phyloP scores from a whole-genome alignment of 2,113 vertebrate genomes.

The Syngnathoides biaculeatus region DNA sequence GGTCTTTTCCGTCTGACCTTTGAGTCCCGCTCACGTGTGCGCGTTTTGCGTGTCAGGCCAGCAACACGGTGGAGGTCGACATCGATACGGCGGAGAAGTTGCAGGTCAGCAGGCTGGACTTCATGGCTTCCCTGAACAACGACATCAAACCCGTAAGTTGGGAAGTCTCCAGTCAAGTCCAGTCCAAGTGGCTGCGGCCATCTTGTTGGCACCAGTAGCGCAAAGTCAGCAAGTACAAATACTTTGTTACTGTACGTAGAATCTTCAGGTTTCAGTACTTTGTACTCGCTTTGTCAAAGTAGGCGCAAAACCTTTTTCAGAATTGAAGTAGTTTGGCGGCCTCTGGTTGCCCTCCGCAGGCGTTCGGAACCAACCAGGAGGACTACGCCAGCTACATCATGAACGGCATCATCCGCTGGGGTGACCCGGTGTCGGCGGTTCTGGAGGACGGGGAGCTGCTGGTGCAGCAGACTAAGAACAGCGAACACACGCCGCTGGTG shows the following conservation, averaged over 20 bases:
- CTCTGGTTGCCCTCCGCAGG: constrained; percentile 63
- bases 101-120: constrained; percentile 86
- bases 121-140: constrained; percentile 90
- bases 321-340: too few relatives aligned
- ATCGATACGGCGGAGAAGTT: constrained; percentile 96
- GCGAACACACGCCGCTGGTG: constrained; percentile 92
- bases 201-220: too few relatives aligned
- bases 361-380: constrained; percentile 96
- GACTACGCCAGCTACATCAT: constrained; percentile 96
- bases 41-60: constrained; percentile 75
- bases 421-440: constrained; percentile 88
- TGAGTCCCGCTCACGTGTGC: constrained; percentile 2
- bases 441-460: constrained; percentile 93
- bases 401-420: constrained; percentile 98
- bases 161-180: background rate
- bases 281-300: too few relatives aligned
- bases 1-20: constrained; percentile 48
- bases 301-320: too few relatives aligned
- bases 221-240: too few relatives aligned
- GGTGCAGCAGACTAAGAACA: constrained; percentile 96
- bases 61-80: constrained; percentile 94
- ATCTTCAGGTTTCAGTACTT: too few relatives aligned
- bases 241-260: too few relatives aligned
- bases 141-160: constrained; percentile 92
- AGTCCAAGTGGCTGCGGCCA: too few relatives aligned